Evolutionary conservation across 2,888 invertebrate species (phyloP).

Genomic region (Linhomoeus sp.): DNA sequence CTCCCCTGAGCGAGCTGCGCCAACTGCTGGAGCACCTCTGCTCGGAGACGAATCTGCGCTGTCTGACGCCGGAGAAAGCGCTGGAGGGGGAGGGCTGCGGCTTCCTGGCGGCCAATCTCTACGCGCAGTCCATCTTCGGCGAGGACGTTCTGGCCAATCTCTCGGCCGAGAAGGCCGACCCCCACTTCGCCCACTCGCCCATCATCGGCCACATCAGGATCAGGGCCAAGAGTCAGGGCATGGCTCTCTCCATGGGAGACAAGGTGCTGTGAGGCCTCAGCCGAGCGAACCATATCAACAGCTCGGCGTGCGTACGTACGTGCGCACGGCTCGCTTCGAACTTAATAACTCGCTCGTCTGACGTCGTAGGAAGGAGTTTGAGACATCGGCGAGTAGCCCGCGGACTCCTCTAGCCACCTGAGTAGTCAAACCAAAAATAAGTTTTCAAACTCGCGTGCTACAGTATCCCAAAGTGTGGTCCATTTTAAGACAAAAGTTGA

Average conservation of each 20-base stretch:
- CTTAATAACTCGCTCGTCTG: too few relatives aligned
- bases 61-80: constrained; percentile 64
- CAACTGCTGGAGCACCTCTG: constrained; percentile 79
- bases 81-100: constrained; percentile 63
- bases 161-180: constrained; percentile 63
- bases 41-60: constrained; percentile 93
- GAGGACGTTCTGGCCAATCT: constrained; percentile 97
- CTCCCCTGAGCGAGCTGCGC: constrained; percentile 65
- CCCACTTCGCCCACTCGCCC: constrained; percentile 43
- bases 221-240: constrained; percentile 93
- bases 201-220: constrained; percentile 94
- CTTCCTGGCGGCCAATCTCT: constrained; percentile 98
- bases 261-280: too few relatives aligned
- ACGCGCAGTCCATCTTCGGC: constrained; percentile 56
- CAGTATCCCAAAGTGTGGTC: too few relatives aligned
- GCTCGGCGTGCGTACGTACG: too few relatives aligned
- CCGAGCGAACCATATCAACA: too few relatives aligned
- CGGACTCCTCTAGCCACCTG: too few relatives aligned
- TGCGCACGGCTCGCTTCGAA: too few relatives aligned
- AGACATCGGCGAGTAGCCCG: too few relatives aligned
- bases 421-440: too few relatives aligned
- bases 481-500: too few relatives aligned
- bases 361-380: too few relatives aligned
- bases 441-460: too few relatives aligned
- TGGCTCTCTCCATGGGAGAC: constrained; percentile 94